Percentiles rank a stretch among this genome's conserved stretches.
phyloP scores from a whole-genome alignment of 2,797 vertebrate genomes.

The Gymnodraco acuticeps region DNA sequence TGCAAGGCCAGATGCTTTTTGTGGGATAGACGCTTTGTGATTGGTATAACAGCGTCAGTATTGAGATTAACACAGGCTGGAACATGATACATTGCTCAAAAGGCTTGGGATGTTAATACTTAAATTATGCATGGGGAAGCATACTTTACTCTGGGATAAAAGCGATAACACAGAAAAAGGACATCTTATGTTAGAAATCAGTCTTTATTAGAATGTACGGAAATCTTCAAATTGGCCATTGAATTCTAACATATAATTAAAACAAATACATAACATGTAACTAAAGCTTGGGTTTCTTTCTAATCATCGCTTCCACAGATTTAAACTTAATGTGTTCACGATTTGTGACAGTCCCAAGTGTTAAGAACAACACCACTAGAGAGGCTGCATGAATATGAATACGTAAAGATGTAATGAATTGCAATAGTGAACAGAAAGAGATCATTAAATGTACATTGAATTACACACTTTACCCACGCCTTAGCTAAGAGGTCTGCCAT shows the following conservation, averaged over 20 bases:
- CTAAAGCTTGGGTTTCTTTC: not conserved
- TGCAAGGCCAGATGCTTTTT: conserved; percentile 50
- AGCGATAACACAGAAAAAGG: not conserved
- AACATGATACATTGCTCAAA: conserved; percentile 44
- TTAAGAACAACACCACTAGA: not conserved
- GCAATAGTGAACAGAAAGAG: not conserved
- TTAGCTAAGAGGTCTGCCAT: not conserved
- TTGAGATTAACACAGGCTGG: conserved; percentile 50
- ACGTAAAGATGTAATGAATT: not conserved
- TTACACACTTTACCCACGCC: conserved; percentile 1
- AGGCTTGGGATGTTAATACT: conserved; percentile 11
- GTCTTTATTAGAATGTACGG: not conserved
- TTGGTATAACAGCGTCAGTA: conserved; percentile 31
- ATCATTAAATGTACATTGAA: conserved; percentile 23
- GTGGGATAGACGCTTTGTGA: conserved; percentile 24
- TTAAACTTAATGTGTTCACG: not conserved
- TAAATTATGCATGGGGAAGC: conserved; percentile 18
- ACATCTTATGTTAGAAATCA: conserved; percentile 9
- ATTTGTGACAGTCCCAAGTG: not conserved
- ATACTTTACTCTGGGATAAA: not conserved
- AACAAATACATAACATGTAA: not conserved
- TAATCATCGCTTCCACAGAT: not conserved
- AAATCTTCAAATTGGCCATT: not conserved
- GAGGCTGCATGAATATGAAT: not conserved
- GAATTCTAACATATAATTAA: not conserved